These are phyloP conservation scores for Piaya cayana DNA, from an alignment of 2,113 vertebrate species.

Conservation along the genomic window DNA sequence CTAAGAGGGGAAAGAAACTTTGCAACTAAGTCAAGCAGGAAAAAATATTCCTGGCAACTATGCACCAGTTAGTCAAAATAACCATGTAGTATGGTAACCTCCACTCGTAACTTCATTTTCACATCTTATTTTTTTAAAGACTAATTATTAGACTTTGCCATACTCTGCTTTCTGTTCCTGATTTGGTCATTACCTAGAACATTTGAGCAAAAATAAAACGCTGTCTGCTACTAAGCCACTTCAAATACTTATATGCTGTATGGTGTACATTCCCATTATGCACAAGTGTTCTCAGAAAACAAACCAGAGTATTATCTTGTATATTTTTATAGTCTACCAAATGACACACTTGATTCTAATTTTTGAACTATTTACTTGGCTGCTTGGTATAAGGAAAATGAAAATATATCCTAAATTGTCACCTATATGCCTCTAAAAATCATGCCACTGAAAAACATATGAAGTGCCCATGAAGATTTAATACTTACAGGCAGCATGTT, in stretches of 20 bases:
- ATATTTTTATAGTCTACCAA: not conserved
- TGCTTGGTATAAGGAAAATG: not conserved
- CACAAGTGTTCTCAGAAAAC: not conserved
- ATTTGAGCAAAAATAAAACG: not conserved
- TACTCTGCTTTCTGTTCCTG: not conserved
- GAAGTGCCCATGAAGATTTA: not conserved
- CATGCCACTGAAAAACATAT: not conserved
- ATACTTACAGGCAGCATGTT: not conserved
- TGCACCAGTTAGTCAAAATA: not conserved
- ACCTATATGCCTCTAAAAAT: not conserved
- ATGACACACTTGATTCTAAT: not conserved
- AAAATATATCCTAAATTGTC: not conserved
- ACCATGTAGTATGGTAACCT: not conserved
- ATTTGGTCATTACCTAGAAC: not conserved
- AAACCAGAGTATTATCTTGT: not conserved
- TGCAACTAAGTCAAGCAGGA: not conserved
- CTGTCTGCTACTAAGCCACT: not conserved
- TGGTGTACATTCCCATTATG: rapidly evolving
- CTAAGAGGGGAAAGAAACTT: not conserved
- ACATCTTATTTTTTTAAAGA: not conserved
- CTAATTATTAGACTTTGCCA: not conserved
- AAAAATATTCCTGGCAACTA: not conserved
- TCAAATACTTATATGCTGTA: not conserved
- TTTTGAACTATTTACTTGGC: not conserved
- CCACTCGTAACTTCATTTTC: not conserved